Conservation (phyloP, 1,140 invertebrate genomes). For the Pinna nobilis region DNA sequence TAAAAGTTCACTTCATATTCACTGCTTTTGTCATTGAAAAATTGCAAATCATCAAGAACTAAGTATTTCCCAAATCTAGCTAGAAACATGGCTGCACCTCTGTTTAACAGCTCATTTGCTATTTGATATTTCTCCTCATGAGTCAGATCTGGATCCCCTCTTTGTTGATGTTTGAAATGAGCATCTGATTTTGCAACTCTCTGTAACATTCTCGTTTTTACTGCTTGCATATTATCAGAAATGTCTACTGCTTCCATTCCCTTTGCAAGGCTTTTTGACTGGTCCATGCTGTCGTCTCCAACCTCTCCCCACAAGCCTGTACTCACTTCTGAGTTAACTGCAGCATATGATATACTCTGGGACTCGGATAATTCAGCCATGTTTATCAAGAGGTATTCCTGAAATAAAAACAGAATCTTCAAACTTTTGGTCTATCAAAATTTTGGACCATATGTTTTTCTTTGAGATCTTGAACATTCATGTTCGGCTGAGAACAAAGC, state of each 20-base stretch:
- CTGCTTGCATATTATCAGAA: neutral
- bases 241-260: neutral
- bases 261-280: too few species aligned
- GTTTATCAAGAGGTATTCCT: too few species aligned
- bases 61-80: conserved; percentile 85
- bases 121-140: conserved; percentile 82
- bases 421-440: too few species aligned
- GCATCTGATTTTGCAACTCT: conserved; percentile 65
- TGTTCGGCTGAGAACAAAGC: too few species aligned
- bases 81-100: conserved; percentile 83
- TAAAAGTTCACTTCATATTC: conserved; percentile 81
- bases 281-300: too few species aligned
- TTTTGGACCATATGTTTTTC: too few species aligned
- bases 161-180: conserved; percentile 86
- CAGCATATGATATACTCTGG: too few species aligned
- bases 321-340: too few species aligned
- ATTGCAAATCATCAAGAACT: conserved; percentile 80
- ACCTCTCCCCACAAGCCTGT: too few species aligned
- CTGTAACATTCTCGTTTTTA: conserved; percentile 61
- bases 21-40: conserved; percentile 78
- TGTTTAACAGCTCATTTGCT: conserved; percentile 80
- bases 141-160: conserved; percentile 83
- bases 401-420: too few species aligned
- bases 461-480: too few species aligned
- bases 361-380: too few species aligned